Conservation (phyloP, 1,140 invertebrate genomes). For the Micrasema longulum region DNA sequence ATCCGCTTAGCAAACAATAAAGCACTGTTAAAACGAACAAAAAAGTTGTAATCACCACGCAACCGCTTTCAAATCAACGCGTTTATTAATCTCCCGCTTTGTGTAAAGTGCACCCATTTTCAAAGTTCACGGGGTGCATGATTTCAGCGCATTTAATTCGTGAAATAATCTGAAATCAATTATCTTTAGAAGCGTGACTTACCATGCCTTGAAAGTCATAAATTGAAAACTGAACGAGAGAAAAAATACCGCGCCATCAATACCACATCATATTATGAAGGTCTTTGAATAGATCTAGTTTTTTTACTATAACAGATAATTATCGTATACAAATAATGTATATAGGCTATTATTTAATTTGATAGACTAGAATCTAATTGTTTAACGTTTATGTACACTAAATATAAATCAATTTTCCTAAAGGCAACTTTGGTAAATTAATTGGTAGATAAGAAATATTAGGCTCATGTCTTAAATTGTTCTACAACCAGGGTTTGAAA, state of each 20-base stretch:
- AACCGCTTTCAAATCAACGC: not conserved
- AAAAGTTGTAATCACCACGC: slow-evolving; percentile 1
- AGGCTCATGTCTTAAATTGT: too few species aligned
- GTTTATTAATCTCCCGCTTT: slow-evolving; percentile 6
- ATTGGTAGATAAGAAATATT: too few species aligned
- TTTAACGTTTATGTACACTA: too few species aligned
- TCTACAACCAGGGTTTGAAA: too few species aligned
- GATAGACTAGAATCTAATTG: not conserved
- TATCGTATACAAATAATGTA: too few species aligned
- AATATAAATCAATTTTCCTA: too few species aligned
- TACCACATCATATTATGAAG: slow-evolving; percentile 2
- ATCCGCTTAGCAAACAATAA: not conserved
- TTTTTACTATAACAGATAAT: too few species aligned
- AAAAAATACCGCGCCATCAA: slow-evolving; percentile 2
- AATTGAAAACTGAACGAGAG: slow-evolving; percentile 52
- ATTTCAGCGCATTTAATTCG: slow-evolving; percentile 7
- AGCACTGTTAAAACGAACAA: not conserved
- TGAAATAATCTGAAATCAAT: slow-evolving; percentile 54
- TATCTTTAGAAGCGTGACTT: slow-evolving; percentile 54
- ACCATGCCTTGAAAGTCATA: slow-evolving; percentile 55
- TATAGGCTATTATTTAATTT: too few species aligned
- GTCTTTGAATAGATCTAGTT: too few species aligned
- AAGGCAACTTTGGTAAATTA: too few species aligned
- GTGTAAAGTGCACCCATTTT: slow-evolving; percentile 5
- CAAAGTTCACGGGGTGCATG: not conserved